Evolutionary conservation across 1,140 invertebrate species (phyloP), one percentile per base, ranked within the genome.

Genomic region (Capitella teleta): DNA sequence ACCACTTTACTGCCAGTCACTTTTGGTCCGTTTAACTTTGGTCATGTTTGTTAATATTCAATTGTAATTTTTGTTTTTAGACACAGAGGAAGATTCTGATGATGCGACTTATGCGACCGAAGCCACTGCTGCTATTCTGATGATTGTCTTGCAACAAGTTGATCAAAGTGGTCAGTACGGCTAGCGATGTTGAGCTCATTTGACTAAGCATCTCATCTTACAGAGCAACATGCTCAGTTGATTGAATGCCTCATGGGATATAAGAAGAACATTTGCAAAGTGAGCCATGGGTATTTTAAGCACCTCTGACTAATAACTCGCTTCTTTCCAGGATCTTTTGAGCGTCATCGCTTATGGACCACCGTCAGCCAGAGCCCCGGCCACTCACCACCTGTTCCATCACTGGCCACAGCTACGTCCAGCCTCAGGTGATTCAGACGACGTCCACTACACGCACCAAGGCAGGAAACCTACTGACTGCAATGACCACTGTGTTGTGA

Each of bases 371-470:
- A 75, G 91, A 51, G 80, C 87, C 41, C 88, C 91, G 2, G 94
- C 95, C 16, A 89, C 90, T 36, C 95, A 97, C 75, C 76, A 98
- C 23, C 77, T 99, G 16, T 98, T 98, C 72, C 92, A 96, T 73
- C 98, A 98, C 68, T 98, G 95, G 93, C 95, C 95, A n/a, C 85
- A 92, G 2, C 86, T 97, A 57, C 94, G 96, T 75, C 85, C 91
- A 18, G 86, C 86, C 62, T 78, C 93, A 2, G 86, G 91, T 61
- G 93, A 97, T 66, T 78, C 90, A 38, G 85, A 87, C 63, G 83
- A 85, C 0, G 78, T 92, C 28, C 81, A 92, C 45, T 84, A 88
- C 55, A 23, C 24, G 42, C 28, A 24, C 42, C 28, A 21, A 44
- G 25, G 42, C n/a, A 24, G 18, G 42, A 21, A n/a, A 2, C 38